A percentile compares a stretch with the other conserved stretches of the same genome.
These are phyloP conservation scores for Procambarus clarkii DNA, from an alignment of 1,140 invertebrate species.

Conservation along the genomic window DNA sequence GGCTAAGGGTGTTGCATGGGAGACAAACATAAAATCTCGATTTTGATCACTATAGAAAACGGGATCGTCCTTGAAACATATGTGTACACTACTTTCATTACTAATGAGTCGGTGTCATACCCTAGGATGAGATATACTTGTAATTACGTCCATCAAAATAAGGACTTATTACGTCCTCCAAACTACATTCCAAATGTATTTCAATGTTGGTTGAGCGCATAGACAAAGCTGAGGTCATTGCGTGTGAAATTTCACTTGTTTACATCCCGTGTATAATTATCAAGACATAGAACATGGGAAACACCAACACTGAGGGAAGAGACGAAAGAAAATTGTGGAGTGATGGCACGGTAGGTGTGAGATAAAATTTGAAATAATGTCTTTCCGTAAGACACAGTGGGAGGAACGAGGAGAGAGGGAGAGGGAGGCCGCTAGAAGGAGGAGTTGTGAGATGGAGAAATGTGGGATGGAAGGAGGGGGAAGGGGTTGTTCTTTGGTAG, in stretches of 20 bases:
- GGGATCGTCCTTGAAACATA: not conserved
- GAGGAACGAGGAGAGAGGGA: not conserved
- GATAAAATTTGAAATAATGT: slow-evolving; percentile 62
- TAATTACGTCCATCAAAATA: too few species aligned
- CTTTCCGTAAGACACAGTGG: slow-evolving; percentile 36
- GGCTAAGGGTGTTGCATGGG: not conserved
- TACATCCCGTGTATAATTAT: too few species aligned
- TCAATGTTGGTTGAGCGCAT: too few species aligned
- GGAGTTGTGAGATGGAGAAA: not conserved
- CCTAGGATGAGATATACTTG: too few species aligned
- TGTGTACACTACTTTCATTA: too few species aligned
- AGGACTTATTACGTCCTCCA: too few species aligned
- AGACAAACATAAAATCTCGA: not conserved
- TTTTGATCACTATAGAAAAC: not conserved
- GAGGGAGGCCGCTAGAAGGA: not conserved
- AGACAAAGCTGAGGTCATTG: too few species aligned
- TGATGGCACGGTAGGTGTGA: slow-evolving; percentile 35
- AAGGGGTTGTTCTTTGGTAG: too few species aligned
- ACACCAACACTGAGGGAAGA: not conserved
- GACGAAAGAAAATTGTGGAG: not conserved
- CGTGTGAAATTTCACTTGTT: too few species aligned
- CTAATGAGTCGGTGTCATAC: too few species aligned
- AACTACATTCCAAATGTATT: too few species aligned
- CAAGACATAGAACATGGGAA: not conserved
- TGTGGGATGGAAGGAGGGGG: not conserved